phyloP scores from a whole-genome alignment of 2,888 invertebrate species.

The Tiphia femorata region DNA sequence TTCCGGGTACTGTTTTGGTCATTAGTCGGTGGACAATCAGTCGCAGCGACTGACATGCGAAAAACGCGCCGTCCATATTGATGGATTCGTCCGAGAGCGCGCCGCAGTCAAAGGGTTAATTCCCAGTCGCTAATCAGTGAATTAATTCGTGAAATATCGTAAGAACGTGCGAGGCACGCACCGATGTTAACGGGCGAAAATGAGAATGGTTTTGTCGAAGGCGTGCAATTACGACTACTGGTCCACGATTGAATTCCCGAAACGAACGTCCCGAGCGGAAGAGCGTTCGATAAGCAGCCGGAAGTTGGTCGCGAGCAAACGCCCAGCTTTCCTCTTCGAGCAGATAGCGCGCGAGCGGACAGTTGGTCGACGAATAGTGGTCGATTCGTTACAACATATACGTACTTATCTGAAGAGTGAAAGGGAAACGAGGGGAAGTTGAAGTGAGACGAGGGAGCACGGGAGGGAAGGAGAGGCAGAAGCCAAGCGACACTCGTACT shows the following conservation, averaged over 20 bases:
- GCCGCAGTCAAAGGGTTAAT: no score
- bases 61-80: no score
- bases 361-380: slow-evolving; percentile 20
- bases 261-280: slow-evolving; percentile 55
- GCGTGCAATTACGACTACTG: slow-evolving; percentile 23
- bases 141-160: no score
- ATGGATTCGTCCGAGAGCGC: no score
- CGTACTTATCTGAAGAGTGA: neutral
- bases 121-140: no score
- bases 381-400: slow-evolving; percentile 2
- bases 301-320: slow-evolving; percentile 59
- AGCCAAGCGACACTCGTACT: neutral
- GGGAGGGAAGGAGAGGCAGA: neutral
- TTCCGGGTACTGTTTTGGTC: no score
- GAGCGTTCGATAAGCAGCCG: slow-evolving; percentile 64
- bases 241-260: slow-evolving; percentile 51
- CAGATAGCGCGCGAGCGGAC: slow-evolving; percentile 43
- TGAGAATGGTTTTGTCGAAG: slow-evolving; percentile 22
- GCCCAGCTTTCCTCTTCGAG: slow-evolving; percentile 54
- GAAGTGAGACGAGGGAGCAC: neutral
- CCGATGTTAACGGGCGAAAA: no score
- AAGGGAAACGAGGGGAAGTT: neutral
- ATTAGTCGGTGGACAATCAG: no score
- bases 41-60: no score
- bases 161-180: no score